phyloP scores from a whole-genome alignment of 1,140 invertebrate species.

The Aphaenogaster floridana region DNA sequence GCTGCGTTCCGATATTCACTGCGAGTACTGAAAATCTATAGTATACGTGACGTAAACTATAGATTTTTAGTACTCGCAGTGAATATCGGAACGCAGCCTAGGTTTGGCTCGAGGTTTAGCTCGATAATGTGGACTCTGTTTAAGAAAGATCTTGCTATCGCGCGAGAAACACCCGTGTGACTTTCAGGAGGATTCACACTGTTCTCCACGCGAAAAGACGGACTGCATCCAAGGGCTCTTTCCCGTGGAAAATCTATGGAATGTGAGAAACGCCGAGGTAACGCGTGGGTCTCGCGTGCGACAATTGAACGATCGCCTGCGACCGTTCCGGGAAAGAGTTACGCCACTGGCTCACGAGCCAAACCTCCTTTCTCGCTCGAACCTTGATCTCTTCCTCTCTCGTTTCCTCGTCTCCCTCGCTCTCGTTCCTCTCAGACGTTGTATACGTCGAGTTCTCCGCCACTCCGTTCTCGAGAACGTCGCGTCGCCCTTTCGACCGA shows the following conservation, averaged over 20 bases:
- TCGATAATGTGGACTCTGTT: too few relatives aligned
- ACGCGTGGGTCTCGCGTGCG: background rate
- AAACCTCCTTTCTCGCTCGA: conserved; percentile 20
- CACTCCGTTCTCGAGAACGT: conserved; percentile 21
- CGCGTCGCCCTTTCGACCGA: conserved; percentile 4
- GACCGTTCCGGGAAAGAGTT: conserved; percentile 54
- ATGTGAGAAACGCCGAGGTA: conserved; percentile 8
- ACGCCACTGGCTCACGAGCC: conserved; percentile 63
- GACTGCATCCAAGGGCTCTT: background rate
- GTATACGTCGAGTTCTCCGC: conserved; percentile 7
- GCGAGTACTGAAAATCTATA: too few relatives aligned
- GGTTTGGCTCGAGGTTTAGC: too few relatives aligned
- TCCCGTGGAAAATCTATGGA: background rate
- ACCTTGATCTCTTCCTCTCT: conserved; percentile 56
- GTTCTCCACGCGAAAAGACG: background rate
- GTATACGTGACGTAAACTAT: too few relatives aligned
- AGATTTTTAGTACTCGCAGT: too few relatives aligned
- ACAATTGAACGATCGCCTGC: conserved; percentile 50
- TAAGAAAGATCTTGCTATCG: background rate
- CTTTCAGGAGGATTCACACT: background rate
- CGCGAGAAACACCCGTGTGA: conserved; percentile 14
- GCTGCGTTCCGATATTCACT: too few relatives aligned
- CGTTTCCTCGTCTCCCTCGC: conserved; percentile 15
- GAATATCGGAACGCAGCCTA: too few relatives aligned
- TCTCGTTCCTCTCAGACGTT: conserved; percentile 34